Evolutionary conservation across 2,113 vertebrate species (phyloP), one percentile per base, ranked within the genome.

Genomic region (Prolemur simus): DNA sequence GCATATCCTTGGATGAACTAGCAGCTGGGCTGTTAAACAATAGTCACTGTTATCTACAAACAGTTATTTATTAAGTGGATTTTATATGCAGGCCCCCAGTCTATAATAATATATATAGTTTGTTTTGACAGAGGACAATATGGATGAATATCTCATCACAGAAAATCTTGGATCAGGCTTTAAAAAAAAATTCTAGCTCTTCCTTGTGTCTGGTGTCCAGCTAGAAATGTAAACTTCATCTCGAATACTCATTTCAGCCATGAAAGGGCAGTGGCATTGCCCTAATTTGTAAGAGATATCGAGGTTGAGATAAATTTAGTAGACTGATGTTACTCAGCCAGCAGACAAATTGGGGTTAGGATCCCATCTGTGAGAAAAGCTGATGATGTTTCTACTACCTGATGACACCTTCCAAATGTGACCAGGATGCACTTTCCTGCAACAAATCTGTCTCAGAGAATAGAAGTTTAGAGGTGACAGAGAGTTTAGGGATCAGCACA

Each of bases 351-450:
- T 66, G 9, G 49, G 34, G 6, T 20, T 1, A 6, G 11, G 25
- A 10, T 10, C 14, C 27, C 52, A 23, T 21, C 34, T 42, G 23
- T 78, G 20, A 94, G 68, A 58, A 96, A 81, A 68, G 15, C 5
- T 45, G 34, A 39, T 37, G 32, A 29, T 39, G 17, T 37, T 76
- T 74, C 10, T 1, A 23, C 5, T 18, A 27, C 21, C 54, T 27
- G 11, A 1, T 13, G 1, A 71, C 2, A 11, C 42, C 15, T 56
- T 71, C 37, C 37, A 39, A 15, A 52, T 0, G 7, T 34, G 13
- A 32, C 23, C 18, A 1, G 34, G 21, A 81, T 42, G 0, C 2
- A 23, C 14, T 29, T 10, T 4, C 58, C 56, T 68, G 2, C 13
- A 23, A 18, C 15, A 17, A 9, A 5, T 32, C 71, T 23, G 17